phyloP scores from a whole-genome alignment of 2,888 invertebrate genomes.

The Tethea ocularis region DNA sequence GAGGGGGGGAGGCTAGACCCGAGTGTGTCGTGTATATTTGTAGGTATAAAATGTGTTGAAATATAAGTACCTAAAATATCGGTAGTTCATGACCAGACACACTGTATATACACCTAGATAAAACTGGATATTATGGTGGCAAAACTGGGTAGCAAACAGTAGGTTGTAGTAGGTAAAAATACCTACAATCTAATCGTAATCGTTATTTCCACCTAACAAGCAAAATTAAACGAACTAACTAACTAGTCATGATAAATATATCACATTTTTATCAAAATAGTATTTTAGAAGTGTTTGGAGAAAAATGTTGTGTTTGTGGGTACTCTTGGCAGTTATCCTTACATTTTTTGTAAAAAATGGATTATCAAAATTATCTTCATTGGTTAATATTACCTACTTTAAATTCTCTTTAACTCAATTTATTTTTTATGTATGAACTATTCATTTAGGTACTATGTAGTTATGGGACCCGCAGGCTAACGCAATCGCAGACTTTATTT shows the following conservation, averaged over 20 bases:
- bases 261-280: not conserved
- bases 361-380: constrained; percentile 28
- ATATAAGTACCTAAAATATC: too few species aligned
- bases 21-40: too few species aligned
- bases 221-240: not conserved
- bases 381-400: constrained; percentile 23
- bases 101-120: too few species aligned
- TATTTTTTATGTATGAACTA: too few species aligned
- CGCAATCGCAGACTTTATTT: too few species aligned
- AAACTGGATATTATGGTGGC: too few species aligned
- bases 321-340: constrained; percentile 6
- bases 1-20: too few species aligned
- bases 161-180: too few species aligned
- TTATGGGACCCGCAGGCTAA: too few species aligned
- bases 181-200: constrained; percentile 9
- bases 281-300: not conserved
- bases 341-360: constrained; percentile 18
- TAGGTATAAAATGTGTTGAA: too few species aligned
- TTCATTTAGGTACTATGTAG: too few species aligned
- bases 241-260: not conserved
- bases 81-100: too few species aligned
- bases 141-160: not conserved
- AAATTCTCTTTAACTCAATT: not conserved
- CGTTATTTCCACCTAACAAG: not conserved
- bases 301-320: constrained; percentile 5